These are phyloP conservation scores for Danionella cerebrum DNA, from an alignment of 2,113 vertebrate species.

Conservation along the genomic window DNA sequence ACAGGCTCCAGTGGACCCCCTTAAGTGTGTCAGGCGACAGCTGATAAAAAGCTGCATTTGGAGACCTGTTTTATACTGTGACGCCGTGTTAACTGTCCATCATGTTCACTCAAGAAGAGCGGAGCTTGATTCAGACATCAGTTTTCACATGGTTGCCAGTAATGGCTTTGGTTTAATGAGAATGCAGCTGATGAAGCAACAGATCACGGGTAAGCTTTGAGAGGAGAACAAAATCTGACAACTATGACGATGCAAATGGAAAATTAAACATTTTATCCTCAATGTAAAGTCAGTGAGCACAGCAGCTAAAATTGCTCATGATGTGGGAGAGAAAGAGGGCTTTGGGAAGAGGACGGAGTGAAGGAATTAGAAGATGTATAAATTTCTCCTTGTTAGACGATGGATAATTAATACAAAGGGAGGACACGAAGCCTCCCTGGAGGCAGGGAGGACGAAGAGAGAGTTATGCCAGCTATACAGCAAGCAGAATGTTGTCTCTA, in stretches of 20 bases:
- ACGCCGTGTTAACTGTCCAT: background rate
- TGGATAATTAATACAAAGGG: slow-evolving; percentile 59
- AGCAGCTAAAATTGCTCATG: background rate
- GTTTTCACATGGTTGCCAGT: background rate
- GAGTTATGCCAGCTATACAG: slow-evolving; percentile 52
- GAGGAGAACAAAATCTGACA: background rate
- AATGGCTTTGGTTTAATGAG: background rate
- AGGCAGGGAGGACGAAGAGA: slow-evolving; percentile 13
- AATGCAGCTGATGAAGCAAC: background rate
- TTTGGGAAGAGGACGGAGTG: slow-evolving; percentile 28
- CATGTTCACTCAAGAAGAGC: background rate
- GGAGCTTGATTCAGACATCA: background rate
- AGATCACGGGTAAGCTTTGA: background rate
- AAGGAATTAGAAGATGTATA: background rate
- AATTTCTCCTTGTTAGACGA: slow-evolving; percentile 42
- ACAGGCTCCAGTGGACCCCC: slow-evolving; percentile 22
- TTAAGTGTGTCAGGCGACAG: slow-evolving; percentile 8
- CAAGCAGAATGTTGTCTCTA: slow-evolving; percentile 53
- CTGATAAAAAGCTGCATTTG: slow-evolving; percentile 12
- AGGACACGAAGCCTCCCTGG: background rate
- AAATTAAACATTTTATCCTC: background rate
- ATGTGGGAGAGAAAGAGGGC: no score
- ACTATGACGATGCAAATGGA: background rate
- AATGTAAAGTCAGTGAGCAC: background rate
- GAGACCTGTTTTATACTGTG: background rate